These are phyloP conservation scores for Physocephala rufipes DNA, from an alignment of 2,888 invertebrate species.

Conservation along the genomic window DNA sequence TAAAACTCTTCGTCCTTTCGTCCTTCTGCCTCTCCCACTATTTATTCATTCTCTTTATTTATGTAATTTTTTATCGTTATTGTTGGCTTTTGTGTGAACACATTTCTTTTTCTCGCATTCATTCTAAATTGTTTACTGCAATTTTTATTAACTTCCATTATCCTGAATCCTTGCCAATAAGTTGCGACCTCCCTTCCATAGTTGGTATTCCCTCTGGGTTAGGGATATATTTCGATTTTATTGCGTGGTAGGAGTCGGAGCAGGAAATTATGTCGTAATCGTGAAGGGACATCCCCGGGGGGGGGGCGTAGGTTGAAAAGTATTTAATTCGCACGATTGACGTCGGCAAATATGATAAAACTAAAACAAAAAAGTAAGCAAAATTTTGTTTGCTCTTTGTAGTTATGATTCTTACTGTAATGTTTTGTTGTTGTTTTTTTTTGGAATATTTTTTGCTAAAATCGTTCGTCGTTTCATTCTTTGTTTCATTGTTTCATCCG, in stretches of 20 bases:
- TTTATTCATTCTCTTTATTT: not conserved
- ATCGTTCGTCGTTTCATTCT: not conserved
- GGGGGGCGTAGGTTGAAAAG: slow-evolving; percentile 16
- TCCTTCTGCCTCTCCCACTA: not conserved
- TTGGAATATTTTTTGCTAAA: not conserved
- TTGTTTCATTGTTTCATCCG: not conserved
- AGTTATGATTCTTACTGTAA: not conserved
- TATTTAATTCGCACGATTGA: slow-evolving; percentile 38
- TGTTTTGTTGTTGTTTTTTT: not conserved
- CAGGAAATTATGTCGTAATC: no score
- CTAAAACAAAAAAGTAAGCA: slow-evolving; percentile 13
- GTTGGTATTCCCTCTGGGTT: no score
- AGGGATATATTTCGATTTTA: no score
- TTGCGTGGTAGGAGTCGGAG: slow-evolving; percentile 15
- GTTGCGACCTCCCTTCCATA: no score
- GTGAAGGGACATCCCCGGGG: no score
- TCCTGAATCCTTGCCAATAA: slow-evolving; percentile 11
- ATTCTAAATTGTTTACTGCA: slow-evolving; percentile 38
- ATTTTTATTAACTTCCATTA: slow-evolving; percentile 36
- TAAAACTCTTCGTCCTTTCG: slow-evolving; percentile 1
- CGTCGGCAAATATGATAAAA: slow-evolving; percentile 13
- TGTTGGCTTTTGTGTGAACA: slow-evolving; percentile 35
- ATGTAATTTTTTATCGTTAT: slow-evolving; percentile 20
- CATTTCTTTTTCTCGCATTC: slow-evolving; percentile 31
- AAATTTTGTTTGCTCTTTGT: not conserved